Conservation (phyloP, 1,140 invertebrate genomes). For the Papilio dardanus region DNA sequence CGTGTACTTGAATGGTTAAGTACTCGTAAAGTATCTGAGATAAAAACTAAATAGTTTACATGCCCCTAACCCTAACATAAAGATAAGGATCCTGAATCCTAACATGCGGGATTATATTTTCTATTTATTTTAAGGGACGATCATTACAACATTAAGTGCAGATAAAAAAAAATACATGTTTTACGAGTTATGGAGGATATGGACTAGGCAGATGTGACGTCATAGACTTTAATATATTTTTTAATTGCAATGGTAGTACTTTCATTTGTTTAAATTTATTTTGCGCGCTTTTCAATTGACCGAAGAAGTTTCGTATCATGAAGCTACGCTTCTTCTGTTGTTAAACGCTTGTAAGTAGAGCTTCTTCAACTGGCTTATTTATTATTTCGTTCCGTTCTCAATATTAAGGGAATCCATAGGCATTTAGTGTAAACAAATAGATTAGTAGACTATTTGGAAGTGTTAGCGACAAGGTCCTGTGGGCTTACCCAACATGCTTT, state of each 20-base stretch:
- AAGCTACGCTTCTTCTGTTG: too few relatives aligned
- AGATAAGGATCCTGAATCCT: slow-evolving; percentile 40
- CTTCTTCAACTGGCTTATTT: neutral
- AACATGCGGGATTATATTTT: slow-evolving; percentile 21
- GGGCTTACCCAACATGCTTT: too few relatives aligned
- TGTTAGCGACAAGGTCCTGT: neutral
- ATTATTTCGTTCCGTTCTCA: neutral
- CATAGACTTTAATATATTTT: too few relatives aligned
- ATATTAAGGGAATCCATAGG: neutral
- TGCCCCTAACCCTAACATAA: slow-evolving; percentile 41
- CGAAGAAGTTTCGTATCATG: too few relatives aligned
- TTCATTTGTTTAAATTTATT: too few relatives aligned
- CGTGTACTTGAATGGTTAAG: slow-evolving; percentile 39
- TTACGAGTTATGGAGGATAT: neutral
- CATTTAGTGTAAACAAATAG: neutral
- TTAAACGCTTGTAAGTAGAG: neutral
- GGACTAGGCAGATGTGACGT: too few relatives aligned
- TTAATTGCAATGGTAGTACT: too few relatives aligned
- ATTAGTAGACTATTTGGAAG: neutral
- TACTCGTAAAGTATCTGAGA: slow-evolving; percentile 43
- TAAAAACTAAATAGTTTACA: slow-evolving; percentile 39
- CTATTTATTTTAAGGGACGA: neutral
- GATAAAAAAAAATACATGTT: neutral
- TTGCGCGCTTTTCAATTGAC: too few relatives aligned
- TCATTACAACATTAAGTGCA: neutral